phyloP scores from a whole-genome alignment of 2,113 vertebrate species.

The Melanerpes formicivorus region DNA sequence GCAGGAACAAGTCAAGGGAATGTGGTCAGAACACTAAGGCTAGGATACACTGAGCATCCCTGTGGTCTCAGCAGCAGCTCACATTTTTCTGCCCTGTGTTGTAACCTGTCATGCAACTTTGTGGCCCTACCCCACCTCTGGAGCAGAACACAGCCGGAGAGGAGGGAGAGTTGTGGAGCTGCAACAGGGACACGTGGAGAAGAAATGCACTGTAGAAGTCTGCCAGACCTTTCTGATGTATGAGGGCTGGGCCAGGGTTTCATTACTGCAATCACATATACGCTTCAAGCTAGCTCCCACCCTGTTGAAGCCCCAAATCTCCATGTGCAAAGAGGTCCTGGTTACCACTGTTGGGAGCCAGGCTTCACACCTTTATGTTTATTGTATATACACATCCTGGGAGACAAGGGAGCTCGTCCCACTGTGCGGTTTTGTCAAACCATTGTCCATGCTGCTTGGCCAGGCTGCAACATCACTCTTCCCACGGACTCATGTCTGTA shows the following conservation, averaged over 20 bases:
- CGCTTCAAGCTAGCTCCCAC: background rate
- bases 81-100: background rate
- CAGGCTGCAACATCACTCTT: slow-evolving; percentile 80
- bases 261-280: background rate
- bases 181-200: background rate
- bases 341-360: background rate
- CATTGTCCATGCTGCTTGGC: slow-evolving; percentile 13
- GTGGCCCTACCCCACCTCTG: background rate
- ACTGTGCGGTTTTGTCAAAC: background rate
- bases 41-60: background rate
- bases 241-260: background rate
- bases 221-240: background rate
- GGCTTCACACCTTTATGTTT: slow-evolving; percentile 40
- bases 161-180: rapidly evolving
- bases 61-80: background rate
- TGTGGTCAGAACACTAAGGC: background rate
- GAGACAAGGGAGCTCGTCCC: background rate
- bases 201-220: background rate
- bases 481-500: slow-evolving; percentile 98
- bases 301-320: background rate
- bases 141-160: background rate
- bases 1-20: background rate
- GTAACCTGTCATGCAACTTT: background rate
- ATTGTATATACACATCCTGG: slow-evolving; percentile 56
- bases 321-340: background rate